phyloP scores from a whole-genome alignment of 2,113 vertebrate genomes.

The Poeciliopsis retropinna region DNA sequence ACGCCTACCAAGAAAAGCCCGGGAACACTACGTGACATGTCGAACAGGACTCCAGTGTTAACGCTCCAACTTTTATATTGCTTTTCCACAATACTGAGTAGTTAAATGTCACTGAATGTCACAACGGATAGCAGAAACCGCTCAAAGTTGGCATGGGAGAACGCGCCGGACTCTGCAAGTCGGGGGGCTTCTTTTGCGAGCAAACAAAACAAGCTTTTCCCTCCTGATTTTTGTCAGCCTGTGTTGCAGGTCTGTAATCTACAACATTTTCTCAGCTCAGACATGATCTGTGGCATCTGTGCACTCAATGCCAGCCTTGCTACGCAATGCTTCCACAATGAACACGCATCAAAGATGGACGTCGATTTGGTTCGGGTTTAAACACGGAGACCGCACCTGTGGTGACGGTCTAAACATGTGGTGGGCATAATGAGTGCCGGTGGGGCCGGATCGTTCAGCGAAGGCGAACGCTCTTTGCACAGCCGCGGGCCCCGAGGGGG shows the following conservation, averaged over 20 bases:
- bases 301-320: neutral
- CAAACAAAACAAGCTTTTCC: neutral
- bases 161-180: neutral
- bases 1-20: conserved; percentile 42
- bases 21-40: conserved; percentile 34
- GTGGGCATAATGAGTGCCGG: conserved; percentile 25
- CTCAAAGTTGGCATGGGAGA: neutral
- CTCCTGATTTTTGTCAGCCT: neutral
- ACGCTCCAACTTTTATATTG: conserved; percentile 18
- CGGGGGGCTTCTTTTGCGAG: neutral
- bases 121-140: conserved; percentile 48
- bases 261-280: neutral
- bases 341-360: conserved; percentile 34
- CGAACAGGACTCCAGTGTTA: conserved; percentile 55
- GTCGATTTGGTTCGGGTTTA: conserved; percentile 21
- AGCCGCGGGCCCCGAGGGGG: conserved; percentile 33
- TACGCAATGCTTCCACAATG: conserved; percentile 6
- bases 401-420: conserved; percentile 62
- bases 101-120: conserved; percentile 10
- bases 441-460: conserved; percentile 39
- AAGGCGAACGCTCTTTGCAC: conserved; percentile 19
- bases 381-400: conserved; percentile 35
- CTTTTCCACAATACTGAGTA: conserved; percentile 46
- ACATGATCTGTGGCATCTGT: neutral
- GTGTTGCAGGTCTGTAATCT: neutral